Conservation (phyloP, 2,797 vertebrate species). For the Micrastur ruficollis region DNA sequence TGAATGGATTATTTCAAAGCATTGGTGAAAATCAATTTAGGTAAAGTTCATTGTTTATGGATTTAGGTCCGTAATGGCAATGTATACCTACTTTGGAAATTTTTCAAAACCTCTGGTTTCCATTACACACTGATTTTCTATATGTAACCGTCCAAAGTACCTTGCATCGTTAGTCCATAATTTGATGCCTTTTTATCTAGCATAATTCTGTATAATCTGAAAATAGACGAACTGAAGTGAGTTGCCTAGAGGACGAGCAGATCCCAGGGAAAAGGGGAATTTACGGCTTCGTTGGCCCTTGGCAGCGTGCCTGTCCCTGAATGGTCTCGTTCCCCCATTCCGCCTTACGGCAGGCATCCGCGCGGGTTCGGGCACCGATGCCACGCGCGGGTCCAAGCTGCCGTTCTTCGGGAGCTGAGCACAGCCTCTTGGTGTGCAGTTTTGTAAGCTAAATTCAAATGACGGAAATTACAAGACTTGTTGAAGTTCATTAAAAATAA, state of each 20-base stretch:
- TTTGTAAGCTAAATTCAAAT: not conserved
- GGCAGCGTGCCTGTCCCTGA: not conserved
- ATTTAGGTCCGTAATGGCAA: not conserved
- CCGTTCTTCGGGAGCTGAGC: not conserved
- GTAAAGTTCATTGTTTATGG: not conserved
- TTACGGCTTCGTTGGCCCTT: not conserved
- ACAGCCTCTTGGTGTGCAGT: not conserved
- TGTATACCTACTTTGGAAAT: not conserved
- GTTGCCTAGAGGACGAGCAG: not conserved
- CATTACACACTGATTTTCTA: rapidly evolving
- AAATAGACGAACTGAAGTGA: not conserved
- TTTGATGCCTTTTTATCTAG: not conserved
- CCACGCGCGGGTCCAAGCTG: rapidly evolving
- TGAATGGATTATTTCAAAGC: not conserved
- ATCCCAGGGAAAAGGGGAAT: not conserved
- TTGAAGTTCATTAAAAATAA: not conserved
- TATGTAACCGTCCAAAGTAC: not conserved
- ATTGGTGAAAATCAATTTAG: not conserved
- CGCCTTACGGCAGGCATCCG: not conserved
- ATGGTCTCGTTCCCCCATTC: not conserved
- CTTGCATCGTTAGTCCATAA: not conserved
- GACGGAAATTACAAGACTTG: not conserved
- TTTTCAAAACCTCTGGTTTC: not conserved
- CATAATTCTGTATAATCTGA: not conserved
- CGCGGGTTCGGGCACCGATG: not conserved